phyloP scores from a whole-genome alignment of 2,113 vertebrate species.

The Mugil cephalus region DNA sequence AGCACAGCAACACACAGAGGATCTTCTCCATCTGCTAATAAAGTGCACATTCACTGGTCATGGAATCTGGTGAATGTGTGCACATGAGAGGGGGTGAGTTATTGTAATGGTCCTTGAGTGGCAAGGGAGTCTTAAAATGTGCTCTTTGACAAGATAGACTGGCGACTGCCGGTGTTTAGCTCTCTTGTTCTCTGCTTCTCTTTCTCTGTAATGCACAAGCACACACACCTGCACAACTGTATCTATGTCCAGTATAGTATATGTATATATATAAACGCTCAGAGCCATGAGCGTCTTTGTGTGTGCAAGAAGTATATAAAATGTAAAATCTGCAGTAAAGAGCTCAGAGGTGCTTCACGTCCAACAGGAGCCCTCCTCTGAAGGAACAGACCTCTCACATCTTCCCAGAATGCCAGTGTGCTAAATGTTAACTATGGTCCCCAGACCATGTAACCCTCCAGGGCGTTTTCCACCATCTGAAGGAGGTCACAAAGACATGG shows the following conservation, averaged over 20 bases:
- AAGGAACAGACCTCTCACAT: slow-evolving; percentile 20
- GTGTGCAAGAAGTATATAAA: slow-evolving; percentile 32
- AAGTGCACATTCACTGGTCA: slow-evolving; percentile 65
- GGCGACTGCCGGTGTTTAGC: slow-evolving; percentile 71
- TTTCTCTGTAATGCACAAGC: background rate
- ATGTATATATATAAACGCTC: slow-evolving; percentile 40
- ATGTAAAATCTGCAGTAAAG: slow-evolving; percentile 20
- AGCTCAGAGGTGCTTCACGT: background rate
- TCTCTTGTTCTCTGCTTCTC: background rate
- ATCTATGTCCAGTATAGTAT: too few species aligned
- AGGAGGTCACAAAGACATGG: slow-evolving; percentile 29
- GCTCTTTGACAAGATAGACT: slow-evolving; percentile 79
- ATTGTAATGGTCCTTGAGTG: slow-evolving; percentile 73
- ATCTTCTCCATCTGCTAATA: slow-evolving; percentile 74
- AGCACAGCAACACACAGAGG: slow-evolving; percentile 48
- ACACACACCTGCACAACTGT: background rate
- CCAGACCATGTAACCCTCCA: slow-evolving; percentile 32
- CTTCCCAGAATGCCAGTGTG: slow-evolving; percentile 38
- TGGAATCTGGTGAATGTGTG: slow-evolving; percentile 48
- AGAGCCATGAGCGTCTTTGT: slow-evolving; percentile 6
- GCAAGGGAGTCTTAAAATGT: slow-evolving; percentile 76
- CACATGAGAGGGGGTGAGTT: slow-evolving; percentile 60
- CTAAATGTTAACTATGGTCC: slow-evolving; percentile 53
- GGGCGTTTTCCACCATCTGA: slow-evolving; percentile 38
- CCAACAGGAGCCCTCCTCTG: background rate